Evolutionary conservation across 92 coral and sea anemone species (phyloP).

Genomic region (Desmophyllum pertusum): DNA sequence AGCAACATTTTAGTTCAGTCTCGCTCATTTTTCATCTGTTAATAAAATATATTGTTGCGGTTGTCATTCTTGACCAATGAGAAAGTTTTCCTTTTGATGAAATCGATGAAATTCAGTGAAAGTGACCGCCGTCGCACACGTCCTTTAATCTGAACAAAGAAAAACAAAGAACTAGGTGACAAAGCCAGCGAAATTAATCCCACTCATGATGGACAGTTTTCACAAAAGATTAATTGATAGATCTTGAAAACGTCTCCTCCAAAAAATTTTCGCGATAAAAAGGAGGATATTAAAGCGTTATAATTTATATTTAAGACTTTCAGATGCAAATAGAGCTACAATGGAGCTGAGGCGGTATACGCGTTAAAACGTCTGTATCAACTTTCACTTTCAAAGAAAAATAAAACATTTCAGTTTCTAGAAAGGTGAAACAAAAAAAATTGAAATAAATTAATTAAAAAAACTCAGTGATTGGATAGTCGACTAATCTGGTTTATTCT

Average conservation of each 20-base stretch:
- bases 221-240: not conserved
- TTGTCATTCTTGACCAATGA: slow-evolving; percentile 12
- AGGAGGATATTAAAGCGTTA: slow-evolving; percentile 11
- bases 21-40: not conserved
- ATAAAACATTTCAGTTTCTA: not conserved
- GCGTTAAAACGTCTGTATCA: not conserved
- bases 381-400: not conserved
- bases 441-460: not conserved
- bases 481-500: not conserved
- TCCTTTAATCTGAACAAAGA: slow-evolving; percentile 4
- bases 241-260: not conserved
- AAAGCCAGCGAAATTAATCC: slow-evolving; percentile 9
- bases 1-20: too few species aligned
- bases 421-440: not conserved
- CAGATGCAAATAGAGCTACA: not conserved
- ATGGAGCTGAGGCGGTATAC: not conserved
- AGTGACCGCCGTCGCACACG: not conserved
- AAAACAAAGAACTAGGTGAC: slow-evolving; percentile 8
- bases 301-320: slow-evolving; percentile 1
- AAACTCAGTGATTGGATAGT: not conserved
- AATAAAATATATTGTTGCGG: not conserved
- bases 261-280: slow-evolving; percentile 12
- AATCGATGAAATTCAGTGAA: slow-evolving; percentile 8
- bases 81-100: not conserved
- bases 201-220: slow-evolving; percentile 10